Evolutionary conservation across 2,113 vertebrate species (phyloP), one percentile per base, ranked within the genome.

Genomic region (Edolisoma coerulescens): DNA sequence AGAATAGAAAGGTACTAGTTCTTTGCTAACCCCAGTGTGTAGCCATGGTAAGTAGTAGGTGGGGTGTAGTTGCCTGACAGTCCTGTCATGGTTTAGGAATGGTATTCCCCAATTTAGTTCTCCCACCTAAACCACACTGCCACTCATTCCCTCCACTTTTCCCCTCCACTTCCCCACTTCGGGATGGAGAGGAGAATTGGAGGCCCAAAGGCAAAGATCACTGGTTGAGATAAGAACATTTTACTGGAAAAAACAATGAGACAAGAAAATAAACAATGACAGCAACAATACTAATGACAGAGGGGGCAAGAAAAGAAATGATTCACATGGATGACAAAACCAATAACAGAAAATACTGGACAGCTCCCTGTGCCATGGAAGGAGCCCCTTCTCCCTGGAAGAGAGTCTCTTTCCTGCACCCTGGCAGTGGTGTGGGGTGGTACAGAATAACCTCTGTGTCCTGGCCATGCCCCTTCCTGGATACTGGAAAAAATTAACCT

Each of bases 241-340:
- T 86, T 59, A 30, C 26, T 59, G 44, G 26, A 52, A 59, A 32
- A 8, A 21, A 21, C 32, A 50, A 32, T 21, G 35, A 28, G 44
- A 35, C 7, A 67, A 59, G 32, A 44, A 77, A 44, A 59, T 14
- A 42, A 50, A 42, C 4, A 21, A 2, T 17, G 35, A 26, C 24
- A 57, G 8, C 13, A 50, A 13, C 10, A 32, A 22, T 17, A 7
- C 6, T 44, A 32, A 52, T 68, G 61, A 21, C 11, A 35, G 26
- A 26, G 10, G 6, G 9, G 37, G 14, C 21, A 59, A 59, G 37
- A 15, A 37, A 59, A 33, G 5, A 37, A 42, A 44, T 0, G 0
- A 33, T 22, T 59, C 32, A 22, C 4, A 3, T 12, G 9, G 32
- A 33, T 52, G 32, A 33, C 9, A 14, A 32, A 44, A 19, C 18